These are phyloP conservation scores for Brachyalestes nurse DNA, from an alignment of 2,797 vertebrate genomes.

Conservation along the genomic window DNA sequence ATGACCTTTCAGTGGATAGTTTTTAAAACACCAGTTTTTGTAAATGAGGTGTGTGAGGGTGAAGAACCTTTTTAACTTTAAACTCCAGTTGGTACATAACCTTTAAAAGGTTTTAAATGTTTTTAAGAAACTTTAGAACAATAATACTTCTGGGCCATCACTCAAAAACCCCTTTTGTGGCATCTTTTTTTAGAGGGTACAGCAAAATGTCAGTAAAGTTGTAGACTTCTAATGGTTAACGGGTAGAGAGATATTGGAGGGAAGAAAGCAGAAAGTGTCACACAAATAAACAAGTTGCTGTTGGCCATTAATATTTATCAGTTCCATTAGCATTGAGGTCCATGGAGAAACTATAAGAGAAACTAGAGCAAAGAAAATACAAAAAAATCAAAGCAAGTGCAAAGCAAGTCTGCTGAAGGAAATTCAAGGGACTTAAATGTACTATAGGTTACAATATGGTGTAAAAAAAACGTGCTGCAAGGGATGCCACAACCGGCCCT, in stretches of 20 bases:
- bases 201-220: neutral
- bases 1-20: no score
- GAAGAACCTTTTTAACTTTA: no score
- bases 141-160: no score
- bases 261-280: conserved; percentile 9
- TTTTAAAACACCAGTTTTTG: no score
- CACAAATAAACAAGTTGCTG: conserved; percentile 27
- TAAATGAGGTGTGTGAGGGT: no score
- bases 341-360: conserved; percentile 1
- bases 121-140: no score
- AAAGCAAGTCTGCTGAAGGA: conserved; percentile 6
- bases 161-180: no score
- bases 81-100: no score
- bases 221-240: neutral
- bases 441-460: neutral
- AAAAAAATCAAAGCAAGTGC: neutral
- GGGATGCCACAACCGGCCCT: neutral
- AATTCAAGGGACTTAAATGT: neutral
- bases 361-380: conserved; percentile 12
- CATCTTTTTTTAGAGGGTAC: neutral
- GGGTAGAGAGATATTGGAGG: neutral
- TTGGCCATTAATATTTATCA: conserved; percentile 33
- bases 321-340: conserved; percentile 7
- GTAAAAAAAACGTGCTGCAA: neutral
- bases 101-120: no score